Evolutionary conservation across 2,797 vertebrate genomes (phyloP).

Genomic region (Dryobates pubescens): DNA sequence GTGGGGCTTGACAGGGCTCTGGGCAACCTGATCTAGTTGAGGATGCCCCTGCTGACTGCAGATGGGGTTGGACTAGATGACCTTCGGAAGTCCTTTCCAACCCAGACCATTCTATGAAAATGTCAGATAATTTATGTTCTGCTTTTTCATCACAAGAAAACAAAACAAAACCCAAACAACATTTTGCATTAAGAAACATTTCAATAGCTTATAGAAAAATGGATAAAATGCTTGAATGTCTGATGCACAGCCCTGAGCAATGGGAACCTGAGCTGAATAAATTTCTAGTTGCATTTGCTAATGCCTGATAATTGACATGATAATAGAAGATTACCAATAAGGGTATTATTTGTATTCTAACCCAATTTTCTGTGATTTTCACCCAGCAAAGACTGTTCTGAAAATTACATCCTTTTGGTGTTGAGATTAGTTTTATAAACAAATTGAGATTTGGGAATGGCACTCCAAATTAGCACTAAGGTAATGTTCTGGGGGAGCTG

Average conservation of each 20-base stretch:
- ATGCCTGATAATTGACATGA: constrained; percentile 48
- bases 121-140: constrained; percentile 36
- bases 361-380: constrained; percentile 42
- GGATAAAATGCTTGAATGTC: constrained; percentile 30
- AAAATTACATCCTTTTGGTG: constrained; percentile 27
- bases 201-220: constrained; percentile 25
- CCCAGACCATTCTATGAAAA: background rate
- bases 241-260: constrained; percentile 27
- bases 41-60: too few relatives aligned
- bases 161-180: background rate
- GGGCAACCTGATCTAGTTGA: too few relatives aligned
- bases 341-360: constrained; percentile 41
- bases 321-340: constrained; percentile 30
- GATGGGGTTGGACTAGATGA: too few relatives aligned
- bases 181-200: constrained; percentile 12
- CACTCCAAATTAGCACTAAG: constrained; percentile 29
- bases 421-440: constrained; percentile 30
- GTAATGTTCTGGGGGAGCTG: background rate
- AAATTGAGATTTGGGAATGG: constrained; percentile 16
- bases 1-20: too few relatives aligned
- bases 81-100: too few relatives aligned
- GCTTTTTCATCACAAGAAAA: background rate
- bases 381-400: background rate
- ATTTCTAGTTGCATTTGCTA: constrained; percentile 30
- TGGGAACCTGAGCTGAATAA: constrained; percentile 32